These are phyloP conservation scores for Acanthurus leucopareius DNA, from an alignment of 2,797 vertebrate species.

Conservation along the genomic window DNA sequence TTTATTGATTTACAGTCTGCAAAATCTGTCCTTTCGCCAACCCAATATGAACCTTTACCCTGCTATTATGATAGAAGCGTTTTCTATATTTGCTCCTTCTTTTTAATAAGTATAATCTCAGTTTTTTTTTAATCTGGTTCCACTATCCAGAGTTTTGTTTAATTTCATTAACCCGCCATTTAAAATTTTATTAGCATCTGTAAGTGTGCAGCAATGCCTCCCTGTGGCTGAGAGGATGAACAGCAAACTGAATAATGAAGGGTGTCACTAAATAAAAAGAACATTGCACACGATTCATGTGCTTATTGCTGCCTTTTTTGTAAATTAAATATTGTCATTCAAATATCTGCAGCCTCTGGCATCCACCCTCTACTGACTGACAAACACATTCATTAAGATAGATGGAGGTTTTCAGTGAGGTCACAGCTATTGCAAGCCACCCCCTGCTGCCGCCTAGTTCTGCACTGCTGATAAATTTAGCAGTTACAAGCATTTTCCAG, in stretches of 20 bases:
- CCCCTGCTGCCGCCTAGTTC: neutral
- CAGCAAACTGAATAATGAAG: no score
- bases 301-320: neutral
- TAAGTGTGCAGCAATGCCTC: neutral
- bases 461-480: slow-evolving; percentile 19
- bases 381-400: slow-evolving; percentile 24
- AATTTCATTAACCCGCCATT: neutral
- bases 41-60: neutral
- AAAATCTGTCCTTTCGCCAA: neutral
- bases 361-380: slow-evolving; percentile 12
- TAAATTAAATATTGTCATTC: slow-evolving; percentile 4
- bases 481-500: slow-evolving; percentile 19
- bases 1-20: no score
- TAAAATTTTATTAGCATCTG: rapidly evolving
- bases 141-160: neutral
- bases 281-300: neutral
- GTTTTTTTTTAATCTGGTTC: neutral
- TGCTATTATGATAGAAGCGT: neutral
- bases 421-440: slow-evolving; percentile 10
- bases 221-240: neutral
- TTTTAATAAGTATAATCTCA: no score
- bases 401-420: slow-evolving; percentile 9
- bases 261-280: no score
- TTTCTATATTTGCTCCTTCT: neutral
- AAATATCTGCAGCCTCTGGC: neutral